Percentiles rank a stretch among this genome's conserved stretches.
Conservation (phyloP, 2,888 invertebrate species). For the Synergus japonicus region DNA sequence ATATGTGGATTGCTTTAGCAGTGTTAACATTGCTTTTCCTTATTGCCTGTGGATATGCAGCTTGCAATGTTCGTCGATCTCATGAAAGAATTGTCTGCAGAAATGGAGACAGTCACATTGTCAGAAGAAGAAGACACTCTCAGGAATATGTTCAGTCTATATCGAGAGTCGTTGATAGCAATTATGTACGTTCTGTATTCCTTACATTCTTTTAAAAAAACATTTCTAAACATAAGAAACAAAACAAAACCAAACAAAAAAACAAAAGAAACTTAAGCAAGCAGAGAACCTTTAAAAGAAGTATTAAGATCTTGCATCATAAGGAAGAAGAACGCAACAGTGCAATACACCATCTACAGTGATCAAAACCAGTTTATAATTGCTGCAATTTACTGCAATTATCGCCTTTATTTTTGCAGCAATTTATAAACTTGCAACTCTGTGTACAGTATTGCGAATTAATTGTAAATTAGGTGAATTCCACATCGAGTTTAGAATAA, state of each 20-base stretch:
- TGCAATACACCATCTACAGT: not conserved
- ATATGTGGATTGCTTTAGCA: conserved; percentile 68
- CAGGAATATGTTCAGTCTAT: conserved; percentile 58
- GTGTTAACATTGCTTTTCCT: conserved; percentile 65
- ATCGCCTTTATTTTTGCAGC: conserved; percentile 1
- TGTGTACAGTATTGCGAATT: not conserved
- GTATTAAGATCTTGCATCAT: not conserved
- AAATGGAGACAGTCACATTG: conserved; percentile 51
- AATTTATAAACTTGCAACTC: not conserved
- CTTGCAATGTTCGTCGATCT: conserved; percentile 58
- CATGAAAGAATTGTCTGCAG: conserved; percentile 49
- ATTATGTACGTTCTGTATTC: conserved; percentile 46
- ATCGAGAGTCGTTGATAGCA: conserved; percentile 54
- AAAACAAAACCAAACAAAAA: not conserved
- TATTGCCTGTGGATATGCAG: conserved; percentile 64
- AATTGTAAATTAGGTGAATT: not conserved
- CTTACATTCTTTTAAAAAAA: not conserved
- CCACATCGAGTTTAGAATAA: not conserved
- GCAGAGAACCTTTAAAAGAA: not conserved
- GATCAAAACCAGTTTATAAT: conserved; percentile 16
- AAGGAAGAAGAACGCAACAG: not conserved
- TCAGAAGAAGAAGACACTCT: conserved; percentile 49
- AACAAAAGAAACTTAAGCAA: no score
- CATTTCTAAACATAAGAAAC: not conserved
- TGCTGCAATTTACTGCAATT: conserved; percentile 21